Base-by-base conservation (phyloP, 2,113 vertebrate genomes). In the Austrofundulus limnaeus region DNA sequence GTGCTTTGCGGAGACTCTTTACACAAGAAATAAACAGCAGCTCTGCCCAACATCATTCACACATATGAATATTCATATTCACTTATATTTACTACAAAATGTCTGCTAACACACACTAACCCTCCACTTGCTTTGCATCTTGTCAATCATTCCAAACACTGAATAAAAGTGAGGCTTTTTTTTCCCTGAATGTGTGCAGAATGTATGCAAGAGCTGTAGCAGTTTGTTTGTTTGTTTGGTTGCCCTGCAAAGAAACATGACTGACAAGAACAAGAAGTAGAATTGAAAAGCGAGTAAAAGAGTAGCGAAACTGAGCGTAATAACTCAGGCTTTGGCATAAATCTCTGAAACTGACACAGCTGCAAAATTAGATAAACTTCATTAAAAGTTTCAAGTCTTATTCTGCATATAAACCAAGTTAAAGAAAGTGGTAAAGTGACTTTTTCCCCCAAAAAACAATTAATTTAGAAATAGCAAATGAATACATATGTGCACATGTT, bases 291-390 rank as follows among this genome's bases (percentile, higher is more conserved):
- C 47, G 64, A 50, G 59, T 25, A 20, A 57, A 53, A 61, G 66
- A 53, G 38, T 24, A 4, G 43, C 41, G 47, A 48, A 49, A 73
- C 68, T 9, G 31, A 10, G 68, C 61, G 70, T 69, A 77, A 78
- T 86, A 68, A 84, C 78, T 74, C 50, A 80, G 69, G 55, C 46
- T 41, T 37, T 75, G 71, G 54, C 65, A 69, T 41, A 52, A 56
- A 68, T 51, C 21, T 43, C 65, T 71, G 55, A 66, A 70, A 65
- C 38, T 61, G 31, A 75, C 55, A 47, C 19, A 50, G 31, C 15
- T 39, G 51, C 54, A 78, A 64, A 75, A 41, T 57, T 72, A 71
- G 53, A 23, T 54, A 52, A 77, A 79, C 66, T 66, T 77, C 28
- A 42, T 63, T 11, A 70, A 70, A 83, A 84, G 39, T 54, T 78